Evolutionary conservation across 2,888 invertebrate species (phyloP), one percentile per base, ranked within the genome.

Genomic region (Ashinkailepas kermadecensis): DNA sequence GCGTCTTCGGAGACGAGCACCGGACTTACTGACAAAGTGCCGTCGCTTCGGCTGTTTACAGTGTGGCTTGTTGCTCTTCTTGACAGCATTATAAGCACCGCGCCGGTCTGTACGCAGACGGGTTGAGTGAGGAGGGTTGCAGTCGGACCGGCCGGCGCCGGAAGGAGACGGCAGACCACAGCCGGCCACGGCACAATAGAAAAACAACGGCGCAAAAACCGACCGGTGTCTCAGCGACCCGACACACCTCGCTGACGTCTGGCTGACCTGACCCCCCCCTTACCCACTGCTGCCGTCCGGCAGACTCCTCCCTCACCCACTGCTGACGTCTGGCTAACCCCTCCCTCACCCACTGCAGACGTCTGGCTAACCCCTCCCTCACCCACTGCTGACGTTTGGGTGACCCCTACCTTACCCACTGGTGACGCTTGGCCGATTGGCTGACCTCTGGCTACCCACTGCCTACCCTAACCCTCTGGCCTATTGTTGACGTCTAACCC

Each of bases 31-130:
- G 74, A 74, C 23, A 9, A 74, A 74, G 23, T 74, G 56, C 74
- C 74, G 74, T 74, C 54, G 54, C 91, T 94, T 95, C 84, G 94
- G 94, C 88, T 95, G 94, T 90, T 93, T 93, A 86, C 93, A 93
- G 87, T 94, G 94, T 21, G 84, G 84, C 70, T 84, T 84, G 86
- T 90, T 90, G 89, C 92, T 92, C 84, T 93, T 92, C 90, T 95
- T 95, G 90, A 94, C 94, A 21, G 82, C 54, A 21, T 56, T 56
- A 56, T 56, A 21, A 54, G 39, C 54, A 12, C 74, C 74, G 56
- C 74, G 74, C 21, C 74, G 74, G 74, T 74, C 74, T 74, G 74
- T 70, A 15, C 25, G 70, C 25, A 70, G 65, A 82, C 65, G n/a
- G 83, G 83, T 81, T 82, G 83, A 82, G 83, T 83, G 78, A 83